Evolutionary conservation across 2,888 invertebrate genomes (phyloP), one percentile per base, ranked within the genome.

Genomic region (Drosophila mimetica): DNA sequence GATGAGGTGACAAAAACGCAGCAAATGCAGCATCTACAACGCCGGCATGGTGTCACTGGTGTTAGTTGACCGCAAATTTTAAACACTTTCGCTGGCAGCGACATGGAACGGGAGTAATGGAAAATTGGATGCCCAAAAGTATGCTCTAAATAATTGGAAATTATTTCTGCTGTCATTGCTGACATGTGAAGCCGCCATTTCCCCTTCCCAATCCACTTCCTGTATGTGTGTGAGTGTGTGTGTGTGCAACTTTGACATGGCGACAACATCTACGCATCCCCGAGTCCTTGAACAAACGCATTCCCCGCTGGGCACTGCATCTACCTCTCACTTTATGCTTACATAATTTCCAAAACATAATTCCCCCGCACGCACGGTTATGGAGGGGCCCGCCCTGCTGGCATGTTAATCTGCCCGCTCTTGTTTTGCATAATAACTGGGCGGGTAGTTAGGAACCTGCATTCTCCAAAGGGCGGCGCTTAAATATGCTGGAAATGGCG

Each of bases 141-240:
- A 72, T 76, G 81, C 84, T 69, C 81, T 74, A 86, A 82, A 82
- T 82, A 82, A 82, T 86, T 82, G 71, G 76, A 76, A 84, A 86
- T 80, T 79, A 86, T 80, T 79, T 86, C 67, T 66, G 65, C 70
- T 69, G 80, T 67, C 83, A 67, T 39, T 16, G 64, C 64, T 25
- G 61, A 61, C 61, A 61, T 51, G 63, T 42, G 63, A 50, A 16
- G 34, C 14, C 22, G 16, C 28, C 30, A 16, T 18, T 28, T 20
- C 32, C 36, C 36, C n/a, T 9, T 16, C n/a, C 28, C 25, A 6
- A 6, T 0, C 25, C 13, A n/a, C 18, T 4, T 18, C 39, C 39
- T 9, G 9, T 37, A 16, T 1, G 8, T 16, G 36, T 6, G 7
- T 36, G n/a, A 8, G 9, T 37, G 37, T 37, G 14, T 39, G 5